phyloP scores from a whole-genome alignment of 2,888 invertebrate genomes.

The Megastigmus dorsalis region DNA sequence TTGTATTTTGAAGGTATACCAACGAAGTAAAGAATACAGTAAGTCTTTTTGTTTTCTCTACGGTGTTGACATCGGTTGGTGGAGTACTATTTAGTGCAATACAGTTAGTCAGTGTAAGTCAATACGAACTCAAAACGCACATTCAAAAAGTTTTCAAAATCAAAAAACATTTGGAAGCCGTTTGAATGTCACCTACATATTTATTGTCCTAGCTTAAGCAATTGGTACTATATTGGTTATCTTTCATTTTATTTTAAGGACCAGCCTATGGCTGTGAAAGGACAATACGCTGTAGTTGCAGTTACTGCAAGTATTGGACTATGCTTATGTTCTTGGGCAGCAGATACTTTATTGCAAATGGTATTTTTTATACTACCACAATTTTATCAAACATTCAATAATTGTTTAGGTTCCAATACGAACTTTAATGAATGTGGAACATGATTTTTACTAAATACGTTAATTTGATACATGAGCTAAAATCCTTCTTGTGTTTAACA shows the following conservation, averaged over 20 bases:
- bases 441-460: neutral
- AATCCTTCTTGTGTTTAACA: neutral
- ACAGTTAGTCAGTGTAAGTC: constrained; percentile 57
- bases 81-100: constrained; percentile 55
- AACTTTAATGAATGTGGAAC: neutral
- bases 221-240: too few species aligned
- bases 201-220: too few species aligned
- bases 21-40: constrained; percentile 51
- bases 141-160: too few species aligned
- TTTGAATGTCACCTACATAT: too few species aligned
- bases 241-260: constrained; percentile 50
- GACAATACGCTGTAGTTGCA: constrained; percentile 56
- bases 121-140: too few species aligned
- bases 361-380: constrained; percentile 51
- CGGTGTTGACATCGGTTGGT: constrained; percentile 45
- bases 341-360: constrained; percentile 61
- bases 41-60: constrained; percentile 46
- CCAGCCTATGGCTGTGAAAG: constrained; percentile 58
- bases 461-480: neutral
- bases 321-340: constrained; percentile 64
- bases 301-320: constrained; percentile 61
- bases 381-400: neutral
- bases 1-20: constrained; percentile 46
- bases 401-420: neutral
- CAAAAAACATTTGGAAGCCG: too few species aligned